phyloP scores from a whole-genome alignment of 2,797 vertebrate species.

The Babyrousa celebensis region DNA sequence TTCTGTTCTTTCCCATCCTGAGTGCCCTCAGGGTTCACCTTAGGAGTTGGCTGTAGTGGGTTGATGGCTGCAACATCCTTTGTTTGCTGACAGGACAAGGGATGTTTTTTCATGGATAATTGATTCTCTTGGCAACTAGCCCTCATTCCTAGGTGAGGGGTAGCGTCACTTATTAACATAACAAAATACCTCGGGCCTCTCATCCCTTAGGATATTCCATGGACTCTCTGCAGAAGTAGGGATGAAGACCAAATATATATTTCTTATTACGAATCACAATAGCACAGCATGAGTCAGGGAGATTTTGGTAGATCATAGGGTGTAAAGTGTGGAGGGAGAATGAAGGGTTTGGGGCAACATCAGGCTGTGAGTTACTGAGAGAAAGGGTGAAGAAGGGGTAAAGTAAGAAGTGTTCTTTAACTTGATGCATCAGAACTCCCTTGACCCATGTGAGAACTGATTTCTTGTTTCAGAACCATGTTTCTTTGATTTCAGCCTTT shows the following conservation, averaged over 20 bases:
- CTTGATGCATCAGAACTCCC: not conserved
- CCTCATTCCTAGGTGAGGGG: not conserved
- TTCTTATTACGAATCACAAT: conserved; percentile 2
- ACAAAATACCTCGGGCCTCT: not conserved
- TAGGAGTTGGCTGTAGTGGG: too few relatives aligned
- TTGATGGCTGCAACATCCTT: not conserved
- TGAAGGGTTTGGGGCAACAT: not conserved
- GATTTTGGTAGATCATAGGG: not conserved
- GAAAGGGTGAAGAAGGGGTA: fast-evolving
- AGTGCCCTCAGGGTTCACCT: not conserved
- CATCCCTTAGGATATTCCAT: not conserved
- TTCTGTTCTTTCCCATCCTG: not conserved
- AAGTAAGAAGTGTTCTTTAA: not conserved
- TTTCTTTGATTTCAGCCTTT: not conserved
- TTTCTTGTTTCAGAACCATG: not conserved
- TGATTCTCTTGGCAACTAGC: not conserved
- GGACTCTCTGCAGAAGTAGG: not conserved
- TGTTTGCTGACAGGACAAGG: not conserved
- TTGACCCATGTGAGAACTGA: not conserved
- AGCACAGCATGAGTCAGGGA: not conserved
- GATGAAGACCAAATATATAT: not conserved
- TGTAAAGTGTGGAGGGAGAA: not conserved
- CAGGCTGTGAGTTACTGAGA: not conserved
- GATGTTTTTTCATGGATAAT: not conserved
- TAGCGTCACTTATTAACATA: not conserved